Conservation (phyloP, 2,888 invertebrate genomes). For the Lochmaea capreae region DNA sequence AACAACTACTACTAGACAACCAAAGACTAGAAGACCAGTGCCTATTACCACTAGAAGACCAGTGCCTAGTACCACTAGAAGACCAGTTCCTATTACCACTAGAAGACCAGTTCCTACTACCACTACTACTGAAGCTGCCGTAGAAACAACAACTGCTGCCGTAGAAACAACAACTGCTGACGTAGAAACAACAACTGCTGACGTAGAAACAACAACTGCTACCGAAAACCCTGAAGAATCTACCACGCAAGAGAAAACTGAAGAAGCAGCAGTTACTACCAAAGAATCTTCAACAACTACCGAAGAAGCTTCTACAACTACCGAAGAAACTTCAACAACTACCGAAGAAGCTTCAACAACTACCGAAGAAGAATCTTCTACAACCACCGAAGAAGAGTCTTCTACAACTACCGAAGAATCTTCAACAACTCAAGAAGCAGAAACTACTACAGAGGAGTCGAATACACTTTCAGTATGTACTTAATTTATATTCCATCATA, state of each 20-base stretch:
- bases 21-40: neutral
- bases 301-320: neutral
- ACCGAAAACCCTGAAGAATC: conserved; percentile 2
- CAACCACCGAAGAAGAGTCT: neutral
- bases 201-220: neutral
- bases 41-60: neutral
- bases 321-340: neutral
- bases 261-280: neutral
- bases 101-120: neutral
- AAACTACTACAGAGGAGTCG: neutral
- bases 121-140: neutral
- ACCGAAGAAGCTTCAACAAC: neutral
- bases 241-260: neutral
- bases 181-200: conserved; percentile 1
- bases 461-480: too few relatives aligned
- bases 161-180: neutral
- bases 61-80: neutral
- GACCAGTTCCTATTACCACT: neutral
- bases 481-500: neutral
- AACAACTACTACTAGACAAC: neutral
- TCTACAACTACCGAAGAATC: neutral
- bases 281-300: neutral
- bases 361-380: neutral
- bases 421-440: neutral
- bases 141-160: neutral